These are phyloP conservation scores for Myrmecobius fasciatus DNA, from an alignment of 2,113 vertebrate species.

Conservation along the genomic window DNA sequence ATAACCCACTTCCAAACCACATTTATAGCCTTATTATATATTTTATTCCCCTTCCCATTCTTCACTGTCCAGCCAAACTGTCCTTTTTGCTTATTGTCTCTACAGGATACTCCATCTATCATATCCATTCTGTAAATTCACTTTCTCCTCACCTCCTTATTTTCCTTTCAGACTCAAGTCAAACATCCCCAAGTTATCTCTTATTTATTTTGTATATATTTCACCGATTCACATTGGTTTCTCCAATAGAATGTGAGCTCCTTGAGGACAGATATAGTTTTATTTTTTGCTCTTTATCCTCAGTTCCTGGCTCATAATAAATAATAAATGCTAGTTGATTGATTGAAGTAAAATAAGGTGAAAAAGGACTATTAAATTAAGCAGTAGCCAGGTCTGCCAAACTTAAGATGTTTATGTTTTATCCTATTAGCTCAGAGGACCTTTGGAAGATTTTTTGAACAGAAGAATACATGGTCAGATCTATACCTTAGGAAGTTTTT, in stretches of 20 bases:
- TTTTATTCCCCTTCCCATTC: not conserved
- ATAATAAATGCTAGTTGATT: not conserved
- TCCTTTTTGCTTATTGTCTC: not conserved
- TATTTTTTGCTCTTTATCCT: not conserved
- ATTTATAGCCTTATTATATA: too few species aligned
- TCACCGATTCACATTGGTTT: not conserved
- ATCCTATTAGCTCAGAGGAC: too few species aligned
- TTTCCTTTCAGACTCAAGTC: not conserved
- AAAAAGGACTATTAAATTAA: not conserved
- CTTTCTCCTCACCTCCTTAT: not conserved
- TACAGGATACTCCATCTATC: not conserved
- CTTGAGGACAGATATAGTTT: too few species aligned
- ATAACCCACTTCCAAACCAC: too few species aligned
- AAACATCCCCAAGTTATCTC: not conserved
- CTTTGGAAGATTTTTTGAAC: too few species aligned
- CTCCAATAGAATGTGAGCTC: too few species aligned
- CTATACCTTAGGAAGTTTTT: too few species aligned
- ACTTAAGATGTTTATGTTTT: too few species aligned
- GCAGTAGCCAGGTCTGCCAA: not conserved
- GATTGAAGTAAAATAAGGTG: not conserved
- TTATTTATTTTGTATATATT: not conserved
- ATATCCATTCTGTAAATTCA: not conserved
- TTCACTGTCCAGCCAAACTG: not conserved
- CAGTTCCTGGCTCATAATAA: not conserved
- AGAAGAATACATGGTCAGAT: too few species aligned